Evolutionary conservation across 2,113 vertebrate genomes (phyloP), one percentile per base, ranked within the genome.

Genomic region (Pungitius pungitius): DNA sequence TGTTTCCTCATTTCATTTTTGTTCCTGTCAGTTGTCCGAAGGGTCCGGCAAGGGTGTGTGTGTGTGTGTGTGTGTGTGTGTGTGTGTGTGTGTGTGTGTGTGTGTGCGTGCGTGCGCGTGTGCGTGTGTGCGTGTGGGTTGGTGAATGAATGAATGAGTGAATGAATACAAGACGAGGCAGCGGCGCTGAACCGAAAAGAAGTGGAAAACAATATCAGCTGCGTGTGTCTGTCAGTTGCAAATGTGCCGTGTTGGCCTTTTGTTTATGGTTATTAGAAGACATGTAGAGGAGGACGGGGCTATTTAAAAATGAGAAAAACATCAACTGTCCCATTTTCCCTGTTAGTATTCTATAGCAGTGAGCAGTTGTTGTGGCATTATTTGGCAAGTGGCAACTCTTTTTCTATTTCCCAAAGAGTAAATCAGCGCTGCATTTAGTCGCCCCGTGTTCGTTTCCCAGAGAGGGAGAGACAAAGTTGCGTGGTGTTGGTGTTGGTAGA

Each of bases 381-480:
- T 52, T 52, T 52, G 49, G 11, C 24, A 22, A 13, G 49, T 24
- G 85, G 80, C 52, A 75, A 79, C 74, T 67, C 65, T 39, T 54
- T n/a, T 40, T 64, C 15, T 65, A 20, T 55, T 73, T 54, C 30
- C n/a, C 40, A 7, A 67, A 33, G 63, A 82, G 64, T 81, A 75
- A 69, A 80, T 73, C 85, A 83, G 82, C 85, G 66, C 73, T 87
- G 82, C 80, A 95, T 85, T 88, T 87, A 77, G 57, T 40, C 33
- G 37, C 73, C 42, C 51, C 33, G 5, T 26, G 26, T 82, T 56
- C 81, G 66, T 71, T 84, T 87, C 71, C 81, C 85, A 85, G 77
- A 91, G 94, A 86, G 80, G 68, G 63, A 37, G 95, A 96, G 93
- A 94, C 93, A 92, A 98, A 98, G 96, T 98, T 98, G 95, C 70